Evolutionary conservation across 2,797 vertebrate species (phyloP).

Genomic region (Fistularia tabacaria): DNA sequence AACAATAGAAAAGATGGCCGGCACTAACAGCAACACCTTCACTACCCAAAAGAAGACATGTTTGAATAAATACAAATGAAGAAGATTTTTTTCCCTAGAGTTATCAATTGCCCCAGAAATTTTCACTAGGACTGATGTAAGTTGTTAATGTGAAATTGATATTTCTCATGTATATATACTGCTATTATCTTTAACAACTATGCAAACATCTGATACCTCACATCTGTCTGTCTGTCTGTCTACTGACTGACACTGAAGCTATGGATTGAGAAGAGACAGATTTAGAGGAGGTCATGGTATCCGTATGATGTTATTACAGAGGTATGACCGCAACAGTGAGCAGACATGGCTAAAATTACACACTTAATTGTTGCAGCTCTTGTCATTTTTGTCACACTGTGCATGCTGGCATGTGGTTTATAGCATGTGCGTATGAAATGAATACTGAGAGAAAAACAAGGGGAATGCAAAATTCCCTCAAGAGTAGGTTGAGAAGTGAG

Average conservation of each 20-base stretch:
- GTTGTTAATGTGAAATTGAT: no score
- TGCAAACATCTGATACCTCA: not conserved
- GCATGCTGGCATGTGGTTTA: not conserved
- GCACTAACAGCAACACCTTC: no score
- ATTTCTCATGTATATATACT: no score
- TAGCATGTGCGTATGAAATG: not conserved
- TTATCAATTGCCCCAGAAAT: no score
- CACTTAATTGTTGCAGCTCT: not conserved
- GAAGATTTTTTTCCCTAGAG: no score
- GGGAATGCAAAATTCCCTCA: not conserved
- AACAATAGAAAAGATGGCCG: no score
- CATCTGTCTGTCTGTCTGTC: not conserved
- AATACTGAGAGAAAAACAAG: not conserved
- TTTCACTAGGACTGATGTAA: no score
- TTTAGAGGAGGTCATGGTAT: slow-evolving; percentile 22
- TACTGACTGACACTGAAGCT: slow-evolving; percentile 18
- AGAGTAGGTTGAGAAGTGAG: not conserved
- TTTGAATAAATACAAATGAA: no score
- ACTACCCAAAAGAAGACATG: no score
- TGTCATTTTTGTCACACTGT: slow-evolving; percentile 1
- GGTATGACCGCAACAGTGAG: slow-evolving; percentile 16
- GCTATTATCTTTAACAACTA: no score
- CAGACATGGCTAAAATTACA: slow-evolving; percentile 14
- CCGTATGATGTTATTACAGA: slow-evolving; percentile 17
- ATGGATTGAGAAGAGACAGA: slow-evolving; percentile 27